Percentiles rank a stretch among this genome's conserved stretches.
Conservation (phyloP, 2,797 vertebrate species). For the Acanthornis magna region DNA sequence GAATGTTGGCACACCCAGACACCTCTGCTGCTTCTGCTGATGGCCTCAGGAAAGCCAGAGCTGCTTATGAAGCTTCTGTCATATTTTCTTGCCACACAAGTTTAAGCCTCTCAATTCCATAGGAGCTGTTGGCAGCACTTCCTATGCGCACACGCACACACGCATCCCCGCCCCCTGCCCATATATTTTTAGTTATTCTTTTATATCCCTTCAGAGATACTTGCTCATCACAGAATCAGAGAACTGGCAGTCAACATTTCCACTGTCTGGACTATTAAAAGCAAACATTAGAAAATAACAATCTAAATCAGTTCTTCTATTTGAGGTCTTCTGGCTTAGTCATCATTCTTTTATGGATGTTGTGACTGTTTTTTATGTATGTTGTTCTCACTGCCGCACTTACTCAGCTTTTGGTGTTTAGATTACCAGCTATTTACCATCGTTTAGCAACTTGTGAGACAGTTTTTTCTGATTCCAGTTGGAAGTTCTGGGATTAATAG, state of each 20-base stretch:
- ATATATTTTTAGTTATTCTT: not conserved
- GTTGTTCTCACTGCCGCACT: not conserved
- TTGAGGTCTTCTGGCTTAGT: conserved; percentile 30
- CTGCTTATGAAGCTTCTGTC: not conserved
- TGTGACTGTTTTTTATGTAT: not conserved
- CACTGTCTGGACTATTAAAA: conserved; percentile 10
- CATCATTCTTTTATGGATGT: conserved; percentile 13
- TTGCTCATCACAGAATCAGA: not conserved
- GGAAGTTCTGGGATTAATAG: not conserved
- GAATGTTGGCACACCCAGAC: conserved; percentile 35
- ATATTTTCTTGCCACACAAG: not conserved
- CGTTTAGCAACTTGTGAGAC: not conserved
- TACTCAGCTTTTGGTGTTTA: not conserved
- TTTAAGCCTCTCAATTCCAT: not conserved
- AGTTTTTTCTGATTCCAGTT: not conserved
- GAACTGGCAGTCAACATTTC: conserved; percentile 4
- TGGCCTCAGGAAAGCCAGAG: not conserved
- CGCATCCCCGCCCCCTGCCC: fast-evolving
- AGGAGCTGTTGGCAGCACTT: not conserved
- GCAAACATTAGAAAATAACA: conserved; percentile 8
- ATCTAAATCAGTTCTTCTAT: conserved; percentile 14
- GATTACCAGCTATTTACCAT: not conserved
- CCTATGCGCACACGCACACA: fast-evolving
- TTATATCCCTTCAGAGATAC: not conserved
- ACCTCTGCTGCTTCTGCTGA: conserved; percentile 13